Evolutionary conservation across 2,113 vertebrate species (phyloP), one percentile per base, ranked within the genome.

Genomic region (Herpailurus yagouaroundi): DNA sequence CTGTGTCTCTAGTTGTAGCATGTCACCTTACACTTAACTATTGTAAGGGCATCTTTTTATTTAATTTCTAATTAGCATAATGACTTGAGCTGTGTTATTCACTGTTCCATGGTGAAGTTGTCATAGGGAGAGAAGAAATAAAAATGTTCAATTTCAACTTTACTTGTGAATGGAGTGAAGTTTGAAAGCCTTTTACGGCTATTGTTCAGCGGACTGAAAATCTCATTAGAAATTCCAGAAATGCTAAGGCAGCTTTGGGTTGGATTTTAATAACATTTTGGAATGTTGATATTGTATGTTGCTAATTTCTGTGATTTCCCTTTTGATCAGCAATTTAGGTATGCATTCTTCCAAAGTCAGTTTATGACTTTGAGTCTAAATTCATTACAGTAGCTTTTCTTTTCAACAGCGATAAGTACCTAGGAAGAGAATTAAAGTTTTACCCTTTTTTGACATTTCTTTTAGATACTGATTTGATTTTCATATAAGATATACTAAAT

Each of bases 51-150:
- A 91, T 85, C 87, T 94, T 91, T 97, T 89, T 94, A 96, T 97
- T 98, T 97, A 97, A 98, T 88, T 97, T 95, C 93, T 95, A 55
- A 79, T 41, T 98, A 96, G 27, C 95, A 94, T 93, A 79, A 89
- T 79, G 69, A 64, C 84, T 25, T n/a, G 79, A 88, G 41, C 64
- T 97, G 38, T 97, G 68, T 95, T 97, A 97, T 96, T 97, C 97
- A 98, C 81, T 97, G 48, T 97, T 93, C 91, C 92, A 77, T 97
- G 89, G 96, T 97, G 77, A 97, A 97, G 97, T 97, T 98, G 97
- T 98, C 88, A 91, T 96, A 96, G 95, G 94, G 77, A 96, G 76
- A 96, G 95, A 98, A 98, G 95, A 98, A 98, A 97, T 81, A 96
- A 83, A 93, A 94, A 96, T 77, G 4, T 77, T 93, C 83, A 85